phyloP scores from a whole-genome alignment of 2,888 invertebrate genomes.

The Apeira syringaria region DNA sequence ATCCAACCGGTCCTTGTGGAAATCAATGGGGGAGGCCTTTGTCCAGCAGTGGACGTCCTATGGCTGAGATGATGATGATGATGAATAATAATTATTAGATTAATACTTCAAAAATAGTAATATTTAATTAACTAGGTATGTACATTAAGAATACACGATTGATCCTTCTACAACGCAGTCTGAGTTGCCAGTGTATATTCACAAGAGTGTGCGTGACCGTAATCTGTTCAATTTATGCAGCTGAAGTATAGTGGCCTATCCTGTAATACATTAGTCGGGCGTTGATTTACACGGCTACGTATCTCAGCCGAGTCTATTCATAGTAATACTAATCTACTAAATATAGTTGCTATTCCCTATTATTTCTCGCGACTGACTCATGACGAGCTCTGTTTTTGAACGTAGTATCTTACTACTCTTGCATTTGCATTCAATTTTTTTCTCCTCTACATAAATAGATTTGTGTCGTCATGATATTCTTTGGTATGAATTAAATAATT shows the following conservation, averaged over 20 bases:
- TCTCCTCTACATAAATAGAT: no score
- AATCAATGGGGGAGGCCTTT: no score
- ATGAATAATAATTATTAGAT: no score
- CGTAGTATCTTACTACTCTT: constrained; percentile 32
- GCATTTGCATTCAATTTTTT: constrained; percentile 9
- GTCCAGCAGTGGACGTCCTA: no score
- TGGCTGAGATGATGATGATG: no score
- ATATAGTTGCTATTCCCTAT: constrained; percentile 79
- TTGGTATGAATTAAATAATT: no score
- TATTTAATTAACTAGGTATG: no score
- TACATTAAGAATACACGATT: no score
- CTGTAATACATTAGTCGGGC: constrained; percentile 72
- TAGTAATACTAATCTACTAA: constrained; percentile 78
- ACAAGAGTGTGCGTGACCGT: constrained; percentile 6
- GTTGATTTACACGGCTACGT: constrained; percentile 76
- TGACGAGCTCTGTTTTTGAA: constrained; percentile 63
- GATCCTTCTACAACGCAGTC: no score
- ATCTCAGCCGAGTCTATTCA: constrained; percentile 78
- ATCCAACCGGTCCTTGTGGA: no score
- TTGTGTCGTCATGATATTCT: no score
- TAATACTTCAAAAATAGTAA: no score
- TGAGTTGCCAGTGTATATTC: background rate
- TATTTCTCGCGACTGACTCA: constrained; percentile 75
- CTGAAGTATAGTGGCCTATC: constrained; percentile 4
- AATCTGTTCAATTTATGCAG: background rate